Base-by-base conservation (phyloP, 2,888 invertebrate genomes). In the Lasioglossum oenotherae region DNA sequence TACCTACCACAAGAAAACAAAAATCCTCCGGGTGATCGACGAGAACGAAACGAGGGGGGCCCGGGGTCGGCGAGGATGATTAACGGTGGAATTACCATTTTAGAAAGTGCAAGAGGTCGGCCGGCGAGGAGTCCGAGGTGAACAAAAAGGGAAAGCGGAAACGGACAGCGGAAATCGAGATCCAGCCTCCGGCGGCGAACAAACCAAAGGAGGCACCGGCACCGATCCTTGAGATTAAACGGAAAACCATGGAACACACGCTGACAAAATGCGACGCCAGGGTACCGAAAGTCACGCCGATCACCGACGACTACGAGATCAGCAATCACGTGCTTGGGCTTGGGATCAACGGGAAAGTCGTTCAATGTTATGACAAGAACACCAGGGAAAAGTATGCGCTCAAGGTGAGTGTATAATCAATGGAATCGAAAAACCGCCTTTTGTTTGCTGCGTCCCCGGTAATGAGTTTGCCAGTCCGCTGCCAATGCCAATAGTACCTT, bases 331-430 rank as follows among this genome's bases (percentile, higher is more conserved):
- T 99, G 71, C 96, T 99, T 86, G 99, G 99, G 72, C 97, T 99
- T 87, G 99, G 99, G 19, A 99, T 99, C 91, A 99, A 99, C 96
- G 99, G 99, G 87, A 99, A 99, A 97, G 99, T 99, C 79, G 98
- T 99, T 31, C 98, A 99, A 96, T 99, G 99, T 96, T 97, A 97
- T 93, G 97, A 97, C 86, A 98, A 97, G 92, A 96, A 96, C 75
- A 97, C 97, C 0, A 97, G 97, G 74, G 96, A 97, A 89, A 98
- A 98, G 95, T 98, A 97, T 93, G 99, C 99, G 0, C 95, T 99
- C 80, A 99, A 99, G 97, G 99, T 99, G 95, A 94, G 92, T 35
- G 71, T 92, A 71, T 85, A 35, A 69, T 77, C 19, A 41, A 23
- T n/a, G 53, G 44, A 78, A 71, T 80, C n/a, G 19, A 19, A 38